Evolutionary conservation across 2,888 invertebrate species (phyloP).

Genomic region (Tipula unca): DNA sequence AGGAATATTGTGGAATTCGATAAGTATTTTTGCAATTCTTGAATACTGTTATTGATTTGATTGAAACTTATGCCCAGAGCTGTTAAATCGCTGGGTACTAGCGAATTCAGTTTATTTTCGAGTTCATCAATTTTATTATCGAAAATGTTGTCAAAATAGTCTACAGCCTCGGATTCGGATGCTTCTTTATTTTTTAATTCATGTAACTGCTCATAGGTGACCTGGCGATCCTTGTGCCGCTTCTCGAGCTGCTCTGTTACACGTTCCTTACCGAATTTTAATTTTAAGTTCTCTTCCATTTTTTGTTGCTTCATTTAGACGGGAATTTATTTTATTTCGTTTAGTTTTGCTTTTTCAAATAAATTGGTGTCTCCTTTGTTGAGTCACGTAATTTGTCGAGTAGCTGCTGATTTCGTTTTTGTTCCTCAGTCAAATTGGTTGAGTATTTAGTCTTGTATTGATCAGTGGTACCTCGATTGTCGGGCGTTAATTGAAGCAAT

Average conservation of each 20-base stretch:
- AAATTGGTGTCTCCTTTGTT: constrained; percentile 30
- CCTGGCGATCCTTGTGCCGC: constrained; percentile 40
- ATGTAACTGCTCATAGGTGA: constrained; percentile 36
- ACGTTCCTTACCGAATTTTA: constrained; percentile 30
- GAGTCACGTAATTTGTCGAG: constrained; percentile 34
- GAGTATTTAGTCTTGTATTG: constrained; percentile 23
- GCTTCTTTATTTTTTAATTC: constrained; percentile 36
- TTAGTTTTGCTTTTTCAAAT: constrained; percentile 26
- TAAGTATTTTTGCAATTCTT: constrained; percentile 67
- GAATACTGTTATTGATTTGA: constrained; percentile 60
- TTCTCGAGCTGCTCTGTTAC: constrained; percentile 38
- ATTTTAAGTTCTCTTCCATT: constrained; percentile 24
- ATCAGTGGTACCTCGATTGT: constrained; percentile 25
- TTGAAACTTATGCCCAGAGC: constrained; percentile 54
- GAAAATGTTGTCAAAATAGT: constrained; percentile 62
- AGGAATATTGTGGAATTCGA: constrained; percentile 72
- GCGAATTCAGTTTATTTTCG: constrained; percentile 50
- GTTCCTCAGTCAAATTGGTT: constrained; percentile 28
- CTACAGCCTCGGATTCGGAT: constrained; percentile 42
- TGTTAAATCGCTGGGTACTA: constrained; percentile 43
- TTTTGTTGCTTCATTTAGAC: constrained; percentile 20
- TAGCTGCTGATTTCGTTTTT: constrained; percentile 34
- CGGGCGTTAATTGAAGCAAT: constrained; percentile 47
- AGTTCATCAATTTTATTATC: constrained; percentile 56
- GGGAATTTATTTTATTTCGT: constrained; percentile 1